Base-by-base conservation (phyloP, 2,113 vertebrate genomes). In the Pluvianellus socialis region DNA sequence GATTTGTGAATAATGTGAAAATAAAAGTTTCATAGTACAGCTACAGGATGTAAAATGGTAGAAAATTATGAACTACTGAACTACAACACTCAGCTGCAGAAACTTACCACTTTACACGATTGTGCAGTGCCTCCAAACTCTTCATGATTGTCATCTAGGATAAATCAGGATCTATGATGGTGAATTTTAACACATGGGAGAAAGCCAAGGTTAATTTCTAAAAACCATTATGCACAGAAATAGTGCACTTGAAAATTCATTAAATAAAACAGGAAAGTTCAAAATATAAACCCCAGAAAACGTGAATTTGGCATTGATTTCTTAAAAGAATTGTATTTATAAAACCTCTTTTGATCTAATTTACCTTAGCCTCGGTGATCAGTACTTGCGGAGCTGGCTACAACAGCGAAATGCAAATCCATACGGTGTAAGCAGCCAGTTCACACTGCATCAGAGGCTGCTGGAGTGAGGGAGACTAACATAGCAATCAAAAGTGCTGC, bases 131-230 rank as follows among this genome's bases (percentile, higher is more conserved):
- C 42, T 88, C 52, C 72, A 88, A 76, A 77, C 16, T 35, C 59
- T 47, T 63, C 23, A 19, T 24, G 11, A 90, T 20, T 73, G 38
- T 56, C 67, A 83, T 23, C 72, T 50, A 86, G 35, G 38, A 77
- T 77, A 94, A 92, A 88, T 77, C 79, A 88, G 35, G 79, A 55
- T 40, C n/a, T 44, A 52, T 28, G 65, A 71, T 35, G 19, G 26
- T 71, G 71, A 77, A 52, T 82, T 94, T 66, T 55, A 65, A 56
- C 55, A 77, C 9, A 8, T 7, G 6, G 14, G 32, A 71, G 44
- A 95, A 91, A 87, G 49, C 11, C 19, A 75, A 83, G 63, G 59
- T 76, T 79, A 77, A 95, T 83, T 96, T 86, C 62, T 72, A 73
- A 66, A 82, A 82, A 22, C 17, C 14, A 40, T 72, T 76, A 79